phyloP scores from a whole-genome alignment of 92 coral and sea anemone genomes.

The Epizoanthus ramosus region DNA sequence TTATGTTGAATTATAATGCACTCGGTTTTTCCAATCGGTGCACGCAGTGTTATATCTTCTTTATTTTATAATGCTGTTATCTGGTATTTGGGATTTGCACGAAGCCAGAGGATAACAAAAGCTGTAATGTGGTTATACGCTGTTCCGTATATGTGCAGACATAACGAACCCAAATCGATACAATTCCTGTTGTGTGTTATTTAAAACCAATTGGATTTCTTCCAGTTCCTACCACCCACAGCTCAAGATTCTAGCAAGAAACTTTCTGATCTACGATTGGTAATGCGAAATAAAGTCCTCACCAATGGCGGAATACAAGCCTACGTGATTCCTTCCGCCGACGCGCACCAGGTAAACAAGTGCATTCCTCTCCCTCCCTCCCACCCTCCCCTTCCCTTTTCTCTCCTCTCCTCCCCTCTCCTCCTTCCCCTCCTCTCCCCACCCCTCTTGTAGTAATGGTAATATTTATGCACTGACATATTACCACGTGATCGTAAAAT shows the following conservation, averaged over 20 bases:
- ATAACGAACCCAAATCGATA: neutral
- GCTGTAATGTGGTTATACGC: too few species aligned
- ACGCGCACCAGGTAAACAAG: conserved; percentile 34
- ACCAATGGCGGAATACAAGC: conserved; percentile 39
- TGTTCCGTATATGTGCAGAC: too few species aligned
- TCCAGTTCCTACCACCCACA: conserved; percentile 30
- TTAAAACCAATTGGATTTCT: neutral
- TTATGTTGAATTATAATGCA: too few species aligned
- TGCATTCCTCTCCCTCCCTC: neutral
- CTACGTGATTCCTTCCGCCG: conserved; percentile 32
- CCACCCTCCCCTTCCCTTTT: too few species aligned
- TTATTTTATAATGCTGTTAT: too few species aligned
- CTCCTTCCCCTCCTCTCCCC: neutral
- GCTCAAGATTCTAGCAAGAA: conserved; percentile 27
- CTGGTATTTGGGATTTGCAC: too few species aligned
- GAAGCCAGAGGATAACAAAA: too few species aligned
- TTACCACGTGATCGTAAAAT: too few species aligned
- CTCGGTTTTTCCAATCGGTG: too few species aligned
- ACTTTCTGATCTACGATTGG: conserved; percentile 12
- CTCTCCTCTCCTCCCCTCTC: neutral
- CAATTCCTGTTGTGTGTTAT: neutral
- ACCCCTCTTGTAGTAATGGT: neutral
- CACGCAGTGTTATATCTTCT: too few species aligned
- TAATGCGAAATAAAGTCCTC: conserved; percentile 20
- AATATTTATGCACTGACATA: too few species aligned